A percentile compares a stretch with the other conserved stretches of the same genome.
These are phyloP conservation scores for Drosophila longiperda DNA, from an alignment of 2,888 invertebrate species.

Conservation along the genomic window DNA sequence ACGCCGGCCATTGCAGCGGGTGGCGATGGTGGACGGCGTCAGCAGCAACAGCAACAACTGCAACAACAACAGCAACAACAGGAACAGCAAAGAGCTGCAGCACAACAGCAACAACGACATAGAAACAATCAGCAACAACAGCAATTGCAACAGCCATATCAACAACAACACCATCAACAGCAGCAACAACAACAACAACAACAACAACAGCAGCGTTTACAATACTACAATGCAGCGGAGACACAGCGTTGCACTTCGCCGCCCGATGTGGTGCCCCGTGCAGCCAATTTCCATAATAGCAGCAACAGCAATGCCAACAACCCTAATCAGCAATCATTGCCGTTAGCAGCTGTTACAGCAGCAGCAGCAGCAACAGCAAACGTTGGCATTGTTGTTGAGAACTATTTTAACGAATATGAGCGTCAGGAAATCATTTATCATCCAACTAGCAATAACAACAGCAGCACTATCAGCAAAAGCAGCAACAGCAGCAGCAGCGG, in stretches of 20 bases:
- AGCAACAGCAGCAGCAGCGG: conserved; percentile 45
- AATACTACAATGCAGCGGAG: conserved; percentile 61
- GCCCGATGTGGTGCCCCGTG: conserved; percentile 83
- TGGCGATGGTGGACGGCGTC: conserved; percentile 61
- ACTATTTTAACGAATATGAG: conserved; percentile 84
- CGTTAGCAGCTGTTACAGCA: conserved; percentile 41
- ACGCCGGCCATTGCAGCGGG: conserved; percentile 67
- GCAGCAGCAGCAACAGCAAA: conserved; percentile 35
- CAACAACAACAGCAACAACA: conserved; percentile 58
- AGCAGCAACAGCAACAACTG: conserved; percentile 45
- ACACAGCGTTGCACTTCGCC: conserved; percentile 82
- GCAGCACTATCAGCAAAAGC: conserved; percentile 45
- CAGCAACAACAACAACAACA: conserved; percentile 47
- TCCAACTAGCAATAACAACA: conserved; percentile 53
- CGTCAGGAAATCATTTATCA: conserved; percentile 84
- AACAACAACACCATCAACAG: conserved; percentile 59
- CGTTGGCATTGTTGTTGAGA: conserved; percentile 83
- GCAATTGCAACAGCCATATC: conserved; percentile 69
- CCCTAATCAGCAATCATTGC: conserved; percentile 42
- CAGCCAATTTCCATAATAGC: conserved; percentile 77
- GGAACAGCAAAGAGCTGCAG: conserved; percentile 39
- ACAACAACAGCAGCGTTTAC: conserved; percentile 58
- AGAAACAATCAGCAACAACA: conserved; percentile 68
- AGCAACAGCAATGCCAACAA: conserved; percentile 41
- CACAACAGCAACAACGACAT: conserved; percentile 65